Conservation (phyloP, 2,888 invertebrate genomes). For the Campoplex capitator region DNA sequence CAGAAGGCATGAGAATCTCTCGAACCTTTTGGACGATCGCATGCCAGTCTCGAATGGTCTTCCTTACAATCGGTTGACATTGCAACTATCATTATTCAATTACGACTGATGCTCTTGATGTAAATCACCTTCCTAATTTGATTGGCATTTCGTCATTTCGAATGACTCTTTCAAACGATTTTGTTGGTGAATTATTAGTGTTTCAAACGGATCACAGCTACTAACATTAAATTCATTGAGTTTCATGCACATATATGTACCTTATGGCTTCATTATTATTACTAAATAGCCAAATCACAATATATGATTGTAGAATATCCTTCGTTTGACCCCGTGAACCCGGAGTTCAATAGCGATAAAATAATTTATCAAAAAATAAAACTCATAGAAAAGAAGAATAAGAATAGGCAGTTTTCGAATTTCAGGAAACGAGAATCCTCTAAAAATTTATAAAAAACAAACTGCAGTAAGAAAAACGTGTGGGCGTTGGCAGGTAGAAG, state of each 20-base stretch:
- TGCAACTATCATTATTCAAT: not conserved
- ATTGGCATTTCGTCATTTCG: not conserved
- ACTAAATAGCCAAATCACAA: not conserved
- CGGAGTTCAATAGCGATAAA: not conserved
- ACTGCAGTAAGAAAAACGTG: conserved; percentile 74
- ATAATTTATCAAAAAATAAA: not conserved
- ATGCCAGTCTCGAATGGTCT: not conserved
- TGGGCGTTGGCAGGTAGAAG: conserved; percentile 81
- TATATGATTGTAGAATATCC: not conserved
- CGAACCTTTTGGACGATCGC: conserved; percentile 68
- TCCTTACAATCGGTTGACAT: not conserved
- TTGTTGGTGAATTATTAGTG: not conserved
- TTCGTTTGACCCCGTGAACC: not conserved
- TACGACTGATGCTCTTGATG: not conserved
- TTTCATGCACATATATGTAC: not conserved
- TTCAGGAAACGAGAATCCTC: not conserved
- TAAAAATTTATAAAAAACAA: not conserved
- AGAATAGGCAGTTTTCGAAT: not conserved
- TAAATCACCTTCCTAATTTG: not conserved
- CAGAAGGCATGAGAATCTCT: conserved; percentile 75
- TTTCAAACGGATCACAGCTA: not conserved
- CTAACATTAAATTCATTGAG: not conserved
- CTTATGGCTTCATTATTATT: not conserved
- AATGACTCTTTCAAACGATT: not conserved
- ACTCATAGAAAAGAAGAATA: not conserved